These are phyloP conservation scores for Rhagologus leucostigma DNA, from an alignment of 2,113 vertebrate species.

Conservation along the genomic window DNA sequence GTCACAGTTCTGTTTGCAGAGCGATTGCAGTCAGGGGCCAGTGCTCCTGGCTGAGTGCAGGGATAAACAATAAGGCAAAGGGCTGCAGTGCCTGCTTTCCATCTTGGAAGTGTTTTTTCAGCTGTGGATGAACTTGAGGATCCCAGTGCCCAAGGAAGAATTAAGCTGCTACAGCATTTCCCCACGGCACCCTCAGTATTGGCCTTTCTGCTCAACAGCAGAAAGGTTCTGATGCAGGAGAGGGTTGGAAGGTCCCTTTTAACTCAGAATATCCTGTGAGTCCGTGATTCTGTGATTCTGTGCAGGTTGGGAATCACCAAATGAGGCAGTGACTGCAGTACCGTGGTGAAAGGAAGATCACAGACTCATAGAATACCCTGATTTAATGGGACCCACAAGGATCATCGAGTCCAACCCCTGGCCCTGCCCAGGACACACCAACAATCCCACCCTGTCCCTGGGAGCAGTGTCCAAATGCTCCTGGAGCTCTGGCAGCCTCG, in stretches of 20 bases:
- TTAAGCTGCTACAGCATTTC: neutral
- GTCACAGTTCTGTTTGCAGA: neutral
- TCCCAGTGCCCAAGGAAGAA: neutral
- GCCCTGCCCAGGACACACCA: neutral
- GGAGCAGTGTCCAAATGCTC: accelerated
- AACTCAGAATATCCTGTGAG: neutral
- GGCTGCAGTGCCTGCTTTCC: neutral
- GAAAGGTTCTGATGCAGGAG: neutral
- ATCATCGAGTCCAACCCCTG: accelerated
- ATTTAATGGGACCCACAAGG: too few relatives aligned
- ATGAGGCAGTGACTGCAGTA: accelerated
- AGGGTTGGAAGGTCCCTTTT: neutral
- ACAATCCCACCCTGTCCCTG: neutral
- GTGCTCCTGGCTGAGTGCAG: neutral
- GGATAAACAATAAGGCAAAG: neutral
- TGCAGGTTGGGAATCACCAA: neutral
- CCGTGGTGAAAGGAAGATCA: neutral
- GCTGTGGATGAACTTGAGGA: neutral
- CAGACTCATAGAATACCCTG: neutral
- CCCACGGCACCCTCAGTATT: accelerated
- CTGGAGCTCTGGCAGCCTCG: neutral
- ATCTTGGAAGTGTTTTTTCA: neutral
- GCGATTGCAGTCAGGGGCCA: neutral
- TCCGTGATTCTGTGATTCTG: too few relatives aligned
- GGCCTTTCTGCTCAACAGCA: neutral